Evolutionary conservation across 2,797 vertebrate species (phyloP), one percentile per base, ranked within the genome.

Genomic region (Enteromius unitaeniatus): DNA sequence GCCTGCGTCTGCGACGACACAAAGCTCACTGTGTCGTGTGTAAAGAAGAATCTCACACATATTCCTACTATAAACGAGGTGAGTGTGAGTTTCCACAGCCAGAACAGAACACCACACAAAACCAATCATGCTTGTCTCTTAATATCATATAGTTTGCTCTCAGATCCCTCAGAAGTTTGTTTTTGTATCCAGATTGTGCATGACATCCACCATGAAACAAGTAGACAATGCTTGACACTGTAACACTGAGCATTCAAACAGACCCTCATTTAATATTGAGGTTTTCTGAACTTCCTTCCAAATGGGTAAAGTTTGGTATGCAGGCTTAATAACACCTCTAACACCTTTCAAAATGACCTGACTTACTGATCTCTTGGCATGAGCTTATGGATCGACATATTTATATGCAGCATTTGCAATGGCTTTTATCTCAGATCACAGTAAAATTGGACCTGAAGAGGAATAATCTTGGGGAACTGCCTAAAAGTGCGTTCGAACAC

Each of bases 11-110:
- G 97, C 0, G 95, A 99, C 89, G 88, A 90, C 82, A 79, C 93
- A 89, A 94, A 86, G 45, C 88, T 95, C 64, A 92, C 93, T 0
- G 94, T 96, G 0, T 65, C 90, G 55, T 98, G 97, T 82, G 67
- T 91, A 4, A 87, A 92, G 1, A 95, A 95, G 91, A 97, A 96
- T 89, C 88, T 98, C 23, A 96, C 88, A 0, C 88, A 93, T 40
- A 81, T 97, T 83, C 96, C 97, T 0, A 49, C 90, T 62, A 70
- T 97, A 64, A 94, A 96, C 0, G 94, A 98, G 96, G 97, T 98
- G 84, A 92, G 94, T 79, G n/a, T 26, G n/a, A 7, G 2, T 47
- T 70, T 47, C 73, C 10, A 78, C 51, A 15, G 34, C 31, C 21
- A 31, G 34, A 51, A 4, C 5, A 68, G 3, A 47, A 58, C 47